Conservation (phyloP, 1,140 invertebrate species). For the Palaemon carinicauda region DNA sequence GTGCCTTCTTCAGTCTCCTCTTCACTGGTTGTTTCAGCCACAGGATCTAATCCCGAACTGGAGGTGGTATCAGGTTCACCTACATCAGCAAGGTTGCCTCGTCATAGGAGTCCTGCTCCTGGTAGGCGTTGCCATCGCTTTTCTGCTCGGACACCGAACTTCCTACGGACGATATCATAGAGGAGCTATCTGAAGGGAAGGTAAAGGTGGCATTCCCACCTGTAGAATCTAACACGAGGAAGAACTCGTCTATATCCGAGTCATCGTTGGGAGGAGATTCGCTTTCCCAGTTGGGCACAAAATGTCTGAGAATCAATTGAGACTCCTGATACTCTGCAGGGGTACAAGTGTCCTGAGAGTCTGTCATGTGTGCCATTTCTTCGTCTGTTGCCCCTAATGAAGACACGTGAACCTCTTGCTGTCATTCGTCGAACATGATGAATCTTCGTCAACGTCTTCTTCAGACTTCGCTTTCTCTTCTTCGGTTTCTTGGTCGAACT, state of each 20-base stretch:
- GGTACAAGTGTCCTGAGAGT: slow-evolving; percentile 2
- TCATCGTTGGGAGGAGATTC: slow-evolving; percentile 47
- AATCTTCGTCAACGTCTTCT: not conserved
- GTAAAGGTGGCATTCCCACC: slow-evolving; percentile 39
- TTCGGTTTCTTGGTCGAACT: not conserved
- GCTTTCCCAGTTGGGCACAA: slow-evolving; percentile 54
- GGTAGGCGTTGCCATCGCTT: slow-evolving; percentile 16
- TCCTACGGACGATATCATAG: slow-evolving; percentile 14
- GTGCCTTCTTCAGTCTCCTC: slow-evolving; percentile 30
- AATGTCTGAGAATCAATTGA: slow-evolving; percentile 53
- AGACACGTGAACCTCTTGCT: not conserved
- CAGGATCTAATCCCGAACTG: slow-evolving; percentile 39
- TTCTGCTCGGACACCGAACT: slow-evolving; percentile 32
- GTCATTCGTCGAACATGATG: not conserved
- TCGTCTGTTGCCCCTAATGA: slow-evolving; percentile 20
- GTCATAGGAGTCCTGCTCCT: slow-evolving; percentile 40
- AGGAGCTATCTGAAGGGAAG: slow-evolving; percentile 45
- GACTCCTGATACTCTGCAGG: slow-evolving; percentile 60
- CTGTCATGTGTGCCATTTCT: slow-evolving; percentile 5
- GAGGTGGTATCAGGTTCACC: slow-evolving; percentile 46
- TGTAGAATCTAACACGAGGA: slow-evolving; percentile 57
- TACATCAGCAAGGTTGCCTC: slow-evolving; percentile 45
- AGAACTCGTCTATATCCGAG: slow-evolving; percentile 59
- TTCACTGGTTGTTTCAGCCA: slow-evolving; percentile 23
- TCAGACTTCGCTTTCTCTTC: not conserved